Percentiles rank a stretch among this genome's conserved stretches.
Evolutionary conservation across 92 coral and sea anemone species (phyloP).

Genomic region (Montipora capitata): DNA sequence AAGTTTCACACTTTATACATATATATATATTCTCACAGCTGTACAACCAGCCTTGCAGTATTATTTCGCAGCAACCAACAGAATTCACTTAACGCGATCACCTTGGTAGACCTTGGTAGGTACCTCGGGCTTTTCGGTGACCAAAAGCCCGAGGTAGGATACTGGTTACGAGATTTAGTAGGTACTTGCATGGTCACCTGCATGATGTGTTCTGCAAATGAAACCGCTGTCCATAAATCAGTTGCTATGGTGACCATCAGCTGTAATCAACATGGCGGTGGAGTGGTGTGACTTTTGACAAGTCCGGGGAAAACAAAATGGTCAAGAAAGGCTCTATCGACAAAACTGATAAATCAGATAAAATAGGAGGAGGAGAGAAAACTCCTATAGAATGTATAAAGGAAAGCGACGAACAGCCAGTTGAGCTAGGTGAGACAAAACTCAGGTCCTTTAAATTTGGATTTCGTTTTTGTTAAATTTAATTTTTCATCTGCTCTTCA

Average conservation of each 20-base stretch:
- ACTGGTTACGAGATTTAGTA: too few relatives aligned
- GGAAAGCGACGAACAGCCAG: slow-evolving; percentile 65
- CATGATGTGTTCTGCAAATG: too few relatives aligned
- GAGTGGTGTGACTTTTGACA: not conserved
- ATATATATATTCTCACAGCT: too few relatives aligned
- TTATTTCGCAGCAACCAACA: too few relatives aligned
- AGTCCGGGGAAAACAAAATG: slow-evolving; percentile 37
- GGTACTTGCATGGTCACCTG: too few relatives aligned
- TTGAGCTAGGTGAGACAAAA: slow-evolving; percentile 25
- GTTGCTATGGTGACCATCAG: slow-evolving; percentile 32
- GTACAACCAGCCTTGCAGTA: too few relatives aligned
- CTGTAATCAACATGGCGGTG: slow-evolving; percentile 50
- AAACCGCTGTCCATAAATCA: too few relatives aligned
- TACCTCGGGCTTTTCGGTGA: too few relatives aligned
- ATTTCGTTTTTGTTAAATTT: not conserved
- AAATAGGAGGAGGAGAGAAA: slow-evolving; percentile 85
- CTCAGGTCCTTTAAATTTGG: not conserved
- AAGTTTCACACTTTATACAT: too few relatives aligned
- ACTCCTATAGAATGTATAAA: slow-evolving; percentile 82
- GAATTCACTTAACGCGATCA: too few relatives aligned
- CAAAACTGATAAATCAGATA: slow-evolving; percentile 75
- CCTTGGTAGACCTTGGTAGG: too few relatives aligned
- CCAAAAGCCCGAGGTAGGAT: too few relatives aligned
- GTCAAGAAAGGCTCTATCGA: slow-evolving; percentile 86
- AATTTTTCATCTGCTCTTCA: not conserved